Conservation (phyloP, 2,888 invertebrate species). For the Mesorhabditis spiculigera region DNA sequence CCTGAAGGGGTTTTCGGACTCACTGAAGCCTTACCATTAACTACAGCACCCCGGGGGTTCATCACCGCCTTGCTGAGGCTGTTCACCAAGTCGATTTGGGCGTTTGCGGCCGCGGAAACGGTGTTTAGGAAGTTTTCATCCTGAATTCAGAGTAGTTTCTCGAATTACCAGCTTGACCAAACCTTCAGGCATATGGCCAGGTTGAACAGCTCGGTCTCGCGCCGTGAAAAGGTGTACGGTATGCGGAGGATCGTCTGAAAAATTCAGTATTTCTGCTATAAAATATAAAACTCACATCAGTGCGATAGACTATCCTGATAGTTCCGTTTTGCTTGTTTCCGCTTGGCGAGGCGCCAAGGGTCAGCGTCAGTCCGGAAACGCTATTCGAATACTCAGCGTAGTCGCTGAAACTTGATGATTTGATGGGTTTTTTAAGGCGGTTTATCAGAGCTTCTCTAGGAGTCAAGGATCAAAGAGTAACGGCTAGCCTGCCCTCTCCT, state of each 20-base stretch:
- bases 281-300: slow-evolving; percentile 3
- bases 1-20: not conserved
- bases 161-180: not conserved
- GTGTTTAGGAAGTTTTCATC: not conserved
- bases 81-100: slow-evolving; percentile 5
- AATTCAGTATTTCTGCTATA: not conserved
- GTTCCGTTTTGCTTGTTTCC: not conserved
- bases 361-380: not conserved
- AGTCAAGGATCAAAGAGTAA: too few species aligned
- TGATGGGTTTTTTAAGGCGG: too few species aligned
- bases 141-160: not conserved
- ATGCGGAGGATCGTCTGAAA: not conserved
- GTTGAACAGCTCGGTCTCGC: not conserved
- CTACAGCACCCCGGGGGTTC: not conserved
- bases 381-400: slow-evolving; percentile 1
- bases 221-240: slow-evolving; percentile 3
- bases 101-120: not conserved
- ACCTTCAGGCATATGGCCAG: slow-evolving; percentile 1
- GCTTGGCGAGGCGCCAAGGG: not conserved
- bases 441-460: too few species aligned
- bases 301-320: not conserved
- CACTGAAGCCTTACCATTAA: slow-evolving; percentile 3
- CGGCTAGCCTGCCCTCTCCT: too few species aligned
- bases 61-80: not conserved
- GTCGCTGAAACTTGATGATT: not conserved